phyloP scores from a whole-genome alignment of 2,797 vertebrate species.

The Sebastes diploproa region DNA sequence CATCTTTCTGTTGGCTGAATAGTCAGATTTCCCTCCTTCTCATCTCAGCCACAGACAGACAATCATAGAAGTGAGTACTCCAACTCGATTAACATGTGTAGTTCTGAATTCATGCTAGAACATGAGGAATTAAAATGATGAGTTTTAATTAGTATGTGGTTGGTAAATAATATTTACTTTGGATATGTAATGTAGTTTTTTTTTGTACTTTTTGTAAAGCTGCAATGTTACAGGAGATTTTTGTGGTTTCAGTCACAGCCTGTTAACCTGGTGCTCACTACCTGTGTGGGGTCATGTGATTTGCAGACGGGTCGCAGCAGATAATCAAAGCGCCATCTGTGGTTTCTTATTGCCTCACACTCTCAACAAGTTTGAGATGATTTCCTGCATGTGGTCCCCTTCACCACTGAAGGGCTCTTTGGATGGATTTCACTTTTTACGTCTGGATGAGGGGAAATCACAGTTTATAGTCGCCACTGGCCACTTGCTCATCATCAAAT shows the following conservation, averaged over 20 bases:
- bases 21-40: conserved; percentile 1
- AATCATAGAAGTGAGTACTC: conserved; percentile 44
- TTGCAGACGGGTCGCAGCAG: no score
- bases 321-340: no score
- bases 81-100: background rate
- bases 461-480: no score
- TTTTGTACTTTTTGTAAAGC: background rate
- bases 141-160: background rate
- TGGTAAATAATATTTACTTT: background rate
- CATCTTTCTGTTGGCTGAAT: background rate
- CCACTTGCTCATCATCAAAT: no score
- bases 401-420: no score
- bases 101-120: background rate
- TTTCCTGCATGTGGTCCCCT: no score
- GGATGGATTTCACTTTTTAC: no score
- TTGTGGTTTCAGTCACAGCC: background rate
- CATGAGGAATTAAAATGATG: background rate
- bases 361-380: no score
- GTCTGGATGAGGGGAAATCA: no score
- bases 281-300: background rate
- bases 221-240: background rate
- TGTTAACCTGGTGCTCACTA: background rate
- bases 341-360: no score
- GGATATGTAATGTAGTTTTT: background rate
- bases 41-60: background rate